A percentile compares a stretch with the other conserved stretches of the same genome.
These are phyloP conservation scores for Fabriciana adippe DNA, from an alignment of 2,888 invertebrate genomes.

Conservation along the genomic window DNA sequence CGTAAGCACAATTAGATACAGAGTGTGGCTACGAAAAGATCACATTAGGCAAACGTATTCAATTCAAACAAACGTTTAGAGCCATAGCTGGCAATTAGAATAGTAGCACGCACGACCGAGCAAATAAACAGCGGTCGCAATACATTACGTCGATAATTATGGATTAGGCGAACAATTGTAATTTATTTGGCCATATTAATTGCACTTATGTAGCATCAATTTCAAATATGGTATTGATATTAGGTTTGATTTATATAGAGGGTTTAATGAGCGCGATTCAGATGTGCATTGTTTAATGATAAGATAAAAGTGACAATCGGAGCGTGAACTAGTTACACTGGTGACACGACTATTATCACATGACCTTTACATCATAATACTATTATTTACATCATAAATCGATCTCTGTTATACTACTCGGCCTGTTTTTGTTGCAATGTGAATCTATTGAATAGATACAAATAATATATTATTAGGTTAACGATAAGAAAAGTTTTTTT, in stretches of 20 bases:
- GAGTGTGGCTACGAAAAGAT: constrained; percentile 15
- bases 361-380: constrained; percentile 10
- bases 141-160: constrained; percentile 35
- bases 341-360: constrained; percentile 16
- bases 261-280: constrained; percentile 6
- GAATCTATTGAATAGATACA: too few species aligned
- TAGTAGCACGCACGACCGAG: constrained; percentile 34
- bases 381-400: not conserved
- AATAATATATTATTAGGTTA: too few species aligned
- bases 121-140: constrained; percentile 32
- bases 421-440: not conserved
- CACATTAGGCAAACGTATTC: constrained; percentile 30
- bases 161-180: constrained; percentile 27
- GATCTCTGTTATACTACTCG: not conserved
- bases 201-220: constrained; percentile 21
- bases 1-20: not conserved
- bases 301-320: constrained; percentile 21
- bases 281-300: not conserved
- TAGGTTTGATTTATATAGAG: constrained; percentile 17
- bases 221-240: constrained; percentile 25
- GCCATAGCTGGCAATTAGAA: constrained; percentile 42
- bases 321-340: constrained; percentile 16
- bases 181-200: constrained; percentile 33
- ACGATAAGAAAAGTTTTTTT: too few species aligned
- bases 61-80: constrained; percentile 37